Percentiles rank a stretch among this genome's conserved stretches.
Conservation (phyloP, 2,113 vertebrate species). For the Desmodus rotundus region DNA sequence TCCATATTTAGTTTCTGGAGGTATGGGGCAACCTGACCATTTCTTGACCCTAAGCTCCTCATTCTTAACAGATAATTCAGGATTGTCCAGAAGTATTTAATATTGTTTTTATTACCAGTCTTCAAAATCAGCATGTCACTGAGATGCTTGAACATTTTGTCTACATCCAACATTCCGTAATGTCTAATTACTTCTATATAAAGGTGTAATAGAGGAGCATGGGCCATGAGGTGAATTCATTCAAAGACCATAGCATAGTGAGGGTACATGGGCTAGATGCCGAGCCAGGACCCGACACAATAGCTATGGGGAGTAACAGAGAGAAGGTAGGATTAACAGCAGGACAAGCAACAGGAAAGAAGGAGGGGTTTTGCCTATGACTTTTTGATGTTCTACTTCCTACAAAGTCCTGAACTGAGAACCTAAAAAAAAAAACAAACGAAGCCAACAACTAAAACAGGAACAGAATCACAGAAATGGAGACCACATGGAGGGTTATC, state of each 20-base stretch:
- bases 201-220: neutral
- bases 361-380: neutral
- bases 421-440: no score
- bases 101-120: neutral
- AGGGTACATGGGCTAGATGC: neutral
- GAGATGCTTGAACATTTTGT: neutral
- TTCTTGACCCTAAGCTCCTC: neutral
- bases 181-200: neutral
- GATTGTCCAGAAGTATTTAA: neutral
- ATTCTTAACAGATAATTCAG: neutral
- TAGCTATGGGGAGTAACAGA: neutral
- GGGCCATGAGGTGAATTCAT: neutral
- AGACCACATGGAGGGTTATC: no score
- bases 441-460: no score
- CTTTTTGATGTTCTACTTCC: neutral
- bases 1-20: neutral
- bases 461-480: no score
- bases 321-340: neutral
- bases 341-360: neutral
- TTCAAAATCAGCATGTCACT: neutral
- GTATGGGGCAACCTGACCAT: neutral
- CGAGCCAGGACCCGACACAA: neutral
- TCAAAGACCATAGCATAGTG: neutral
- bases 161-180: neutral
- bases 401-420: neutral